Percentiles rank a stretch among this genome's conserved stretches.
These are phyloP conservation scores for Lepisosteus oculatus DNA, from an alignment of 2,113 vertebrate species.

Conservation along the genomic window DNA sequence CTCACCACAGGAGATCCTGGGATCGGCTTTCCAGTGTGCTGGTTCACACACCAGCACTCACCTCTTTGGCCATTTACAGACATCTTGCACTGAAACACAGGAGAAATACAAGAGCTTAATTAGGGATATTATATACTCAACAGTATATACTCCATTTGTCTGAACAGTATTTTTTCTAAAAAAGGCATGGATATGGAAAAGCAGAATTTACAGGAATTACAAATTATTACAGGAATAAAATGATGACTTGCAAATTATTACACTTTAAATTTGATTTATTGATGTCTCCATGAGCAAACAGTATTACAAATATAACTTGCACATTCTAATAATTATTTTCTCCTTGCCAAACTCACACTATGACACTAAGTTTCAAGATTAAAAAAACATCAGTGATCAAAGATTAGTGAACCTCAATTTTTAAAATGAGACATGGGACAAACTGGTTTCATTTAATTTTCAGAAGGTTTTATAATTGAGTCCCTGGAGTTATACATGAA, in stretches of 20 bases:
- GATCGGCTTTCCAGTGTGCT: conserved; percentile 81
- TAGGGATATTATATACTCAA: conserved; percentile 39
- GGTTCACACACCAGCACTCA: conserved; percentile 95
- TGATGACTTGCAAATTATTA: conserved; percentile 56
- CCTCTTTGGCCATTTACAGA: conserved; percentile 90
- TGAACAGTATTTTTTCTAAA: conserved; percentile 18
- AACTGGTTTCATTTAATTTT: background rate
- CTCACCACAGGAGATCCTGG: conserved; percentile 78
- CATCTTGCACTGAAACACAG: conserved; percentile 88
- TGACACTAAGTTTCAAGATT: too few relatives aligned
- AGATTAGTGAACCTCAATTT: too few relatives aligned
- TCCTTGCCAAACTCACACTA: too few relatives aligned
- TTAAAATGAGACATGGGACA: background rate
- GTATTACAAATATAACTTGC: too few relatives aligned
- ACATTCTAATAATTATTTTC: too few relatives aligned
- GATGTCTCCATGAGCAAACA: too few relatives aligned
- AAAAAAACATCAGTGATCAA: too few relatives aligned
- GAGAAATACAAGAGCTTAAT: conserved; percentile 29
- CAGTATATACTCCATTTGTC: background rate
- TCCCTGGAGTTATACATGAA: background rate
- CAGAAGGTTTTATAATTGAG: background rate
- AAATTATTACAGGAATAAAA: conserved; percentile 62
- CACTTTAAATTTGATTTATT: too few relatives aligned
- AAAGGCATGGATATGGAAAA: conserved; percentile 41
- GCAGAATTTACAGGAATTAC: conserved; percentile 48